Conservation (phyloP, 1,140 invertebrate genomes). For the Bombus impatiens region DNA sequence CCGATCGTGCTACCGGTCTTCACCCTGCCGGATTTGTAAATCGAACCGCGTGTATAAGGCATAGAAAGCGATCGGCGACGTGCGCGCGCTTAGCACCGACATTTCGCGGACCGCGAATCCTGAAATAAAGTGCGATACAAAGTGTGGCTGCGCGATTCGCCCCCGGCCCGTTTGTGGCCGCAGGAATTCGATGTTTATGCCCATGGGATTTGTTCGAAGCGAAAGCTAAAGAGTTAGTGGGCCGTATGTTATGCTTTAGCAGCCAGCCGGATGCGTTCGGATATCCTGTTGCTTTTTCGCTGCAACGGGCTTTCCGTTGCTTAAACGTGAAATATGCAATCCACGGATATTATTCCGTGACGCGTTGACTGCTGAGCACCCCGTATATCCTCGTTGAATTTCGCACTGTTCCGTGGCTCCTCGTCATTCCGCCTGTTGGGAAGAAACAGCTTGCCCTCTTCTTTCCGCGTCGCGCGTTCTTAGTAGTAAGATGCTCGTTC, state of each 20-base stretch:
- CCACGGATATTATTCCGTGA: conserved; percentile 37
- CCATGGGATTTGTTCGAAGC: conserved; percentile 43
- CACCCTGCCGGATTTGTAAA: conserved; percentile 39
- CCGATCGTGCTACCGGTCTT: conserved; percentile 59
- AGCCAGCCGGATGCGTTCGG: conserved; percentile 30
- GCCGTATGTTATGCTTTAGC: conserved; percentile 51
- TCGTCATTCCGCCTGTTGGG: not conserved
- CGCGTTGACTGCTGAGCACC: not conserved
- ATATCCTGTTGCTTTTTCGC: conserved; percentile 49
- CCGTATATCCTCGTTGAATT: conserved; percentile 7
- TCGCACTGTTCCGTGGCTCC: not conserved
- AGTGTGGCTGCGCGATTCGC: not conserved
- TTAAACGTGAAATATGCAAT: conserved; percentile 44
- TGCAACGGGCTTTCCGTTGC: conserved; percentile 14
- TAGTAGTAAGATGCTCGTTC: not conserved
- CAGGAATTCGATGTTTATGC: conserved; percentile 51
- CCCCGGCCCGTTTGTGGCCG: not conserved
- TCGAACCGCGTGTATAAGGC: conserved; percentile 1
- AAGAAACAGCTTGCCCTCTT: not conserved
- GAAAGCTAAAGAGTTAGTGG: conserved; percentile 46
- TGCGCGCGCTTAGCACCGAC: not conserved
- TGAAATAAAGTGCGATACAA: conserved; percentile 45
- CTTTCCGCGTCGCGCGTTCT: not conserved
- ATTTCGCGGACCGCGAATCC: conserved; percentile 34
- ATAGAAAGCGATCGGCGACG: not conserved